These are phyloP conservation scores for Brachypterus glaber DNA, from an alignment of 2,888 invertebrate genomes.

Conservation along the genomic window DNA sequence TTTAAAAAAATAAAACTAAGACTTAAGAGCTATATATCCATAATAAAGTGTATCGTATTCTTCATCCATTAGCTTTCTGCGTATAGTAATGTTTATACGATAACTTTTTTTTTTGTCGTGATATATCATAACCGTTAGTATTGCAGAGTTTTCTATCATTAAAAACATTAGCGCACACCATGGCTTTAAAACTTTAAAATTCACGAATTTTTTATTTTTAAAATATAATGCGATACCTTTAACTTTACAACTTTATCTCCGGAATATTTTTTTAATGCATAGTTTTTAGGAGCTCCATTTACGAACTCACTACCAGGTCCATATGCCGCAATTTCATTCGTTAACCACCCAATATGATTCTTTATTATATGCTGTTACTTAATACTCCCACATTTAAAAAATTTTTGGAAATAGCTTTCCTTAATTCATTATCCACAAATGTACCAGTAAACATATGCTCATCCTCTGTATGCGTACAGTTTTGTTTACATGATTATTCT, in stretches of 20 bases:
- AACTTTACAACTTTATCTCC: conserved; percentile 1
- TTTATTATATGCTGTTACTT: conserved; percentile 27
- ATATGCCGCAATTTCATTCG: conserved; percentile 28
- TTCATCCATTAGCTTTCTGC: conserved; percentile 3
- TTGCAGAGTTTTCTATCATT: too few relatives aligned
- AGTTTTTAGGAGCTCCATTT: conserved; percentile 31
- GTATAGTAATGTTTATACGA: conserved; percentile 3
- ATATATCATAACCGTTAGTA: too few relatives aligned
- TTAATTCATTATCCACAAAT: conserved; percentile 30
- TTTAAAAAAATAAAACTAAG: too few relatives aligned
- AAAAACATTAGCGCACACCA: too few relatives aligned
- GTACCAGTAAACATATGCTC: too few relatives aligned
- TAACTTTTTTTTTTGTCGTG: conserved; percentile 8
- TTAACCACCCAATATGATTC: conserved; percentile 29
- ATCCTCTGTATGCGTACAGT: conserved; percentile 28
- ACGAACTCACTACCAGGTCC: conserved; percentile 28
- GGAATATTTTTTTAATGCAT: conserved; percentile 23
- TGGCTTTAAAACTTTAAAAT: too few relatives aligned
- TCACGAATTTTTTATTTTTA: too few relatives aligned
- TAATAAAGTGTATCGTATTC: conserved; percentile 6
- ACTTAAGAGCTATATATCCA: too few relatives aligned
- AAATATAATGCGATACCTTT: too few relatives aligned
- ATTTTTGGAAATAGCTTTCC: conserved; percentile 25
- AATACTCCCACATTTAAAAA: too few relatives aligned
- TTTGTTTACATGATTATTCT: conserved; percentile 19